A percentile compares a stretch with the other conserved stretches of the same genome.
Conservation (phyloP, 2,888 invertebrate species). For the Lepidochrysops patricia region DNA sequence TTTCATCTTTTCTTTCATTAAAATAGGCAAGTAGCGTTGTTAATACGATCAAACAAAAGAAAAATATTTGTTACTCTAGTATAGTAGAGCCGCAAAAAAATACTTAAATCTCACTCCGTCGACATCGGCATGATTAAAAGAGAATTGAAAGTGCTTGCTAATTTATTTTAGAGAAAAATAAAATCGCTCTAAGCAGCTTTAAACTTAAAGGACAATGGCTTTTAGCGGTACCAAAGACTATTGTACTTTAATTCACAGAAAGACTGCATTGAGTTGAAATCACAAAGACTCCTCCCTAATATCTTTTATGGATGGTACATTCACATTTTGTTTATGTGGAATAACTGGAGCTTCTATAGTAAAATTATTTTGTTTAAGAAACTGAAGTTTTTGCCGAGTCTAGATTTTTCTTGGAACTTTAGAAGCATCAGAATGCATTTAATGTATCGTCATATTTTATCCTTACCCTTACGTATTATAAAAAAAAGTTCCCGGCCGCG, state of each 20-base stretch:
- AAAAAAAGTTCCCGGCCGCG: too few species aligned
- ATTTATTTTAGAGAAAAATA: background rate
- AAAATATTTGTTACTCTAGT: too few species aligned
- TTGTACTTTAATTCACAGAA: background rate
- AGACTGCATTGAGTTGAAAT: background rate
- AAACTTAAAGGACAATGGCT: background rate
- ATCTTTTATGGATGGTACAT: background rate
- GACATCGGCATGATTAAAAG: background rate
- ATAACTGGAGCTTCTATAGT: background rate
- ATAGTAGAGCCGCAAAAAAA: too few species aligned
- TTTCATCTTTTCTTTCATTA: too few species aligned
- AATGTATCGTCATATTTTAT: too few species aligned
- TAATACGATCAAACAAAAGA: too few species aligned
- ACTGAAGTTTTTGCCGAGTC: background rate
- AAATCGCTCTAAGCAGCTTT: background rate
- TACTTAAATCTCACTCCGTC: background rate
- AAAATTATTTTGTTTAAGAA: background rate
- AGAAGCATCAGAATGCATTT: too few species aligned
- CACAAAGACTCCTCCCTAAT: background rate
- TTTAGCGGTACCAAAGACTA: background rate
- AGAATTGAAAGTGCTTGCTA: background rate
- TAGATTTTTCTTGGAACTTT: background rate
- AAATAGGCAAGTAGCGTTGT: too few species aligned
- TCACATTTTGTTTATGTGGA: background rate
- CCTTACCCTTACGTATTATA: too few species aligned